Evolutionary conservation across 2,113 vertebrate species (phyloP).

Genomic region (Heteronetta atricapilla): DNA sequence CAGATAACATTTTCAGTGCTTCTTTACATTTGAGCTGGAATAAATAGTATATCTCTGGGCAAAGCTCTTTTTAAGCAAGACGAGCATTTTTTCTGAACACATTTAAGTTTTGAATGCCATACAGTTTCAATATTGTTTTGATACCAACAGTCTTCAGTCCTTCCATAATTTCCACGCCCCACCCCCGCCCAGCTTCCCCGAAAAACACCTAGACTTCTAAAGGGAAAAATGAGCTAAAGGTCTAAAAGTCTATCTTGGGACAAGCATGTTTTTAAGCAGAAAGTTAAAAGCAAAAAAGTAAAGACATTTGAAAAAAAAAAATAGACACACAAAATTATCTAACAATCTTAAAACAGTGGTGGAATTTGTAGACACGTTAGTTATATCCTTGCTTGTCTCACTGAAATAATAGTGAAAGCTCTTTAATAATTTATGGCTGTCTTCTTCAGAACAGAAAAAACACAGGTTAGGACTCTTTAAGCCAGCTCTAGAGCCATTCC

Average conservation of each 20-base stretch:
- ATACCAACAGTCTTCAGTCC: not conserved
- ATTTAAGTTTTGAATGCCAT: not conserved
- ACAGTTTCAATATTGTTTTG: too few species aligned
- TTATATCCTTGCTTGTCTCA: not conserved
- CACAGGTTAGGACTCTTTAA: not conserved
- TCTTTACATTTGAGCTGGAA: not conserved
- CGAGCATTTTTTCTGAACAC: not conserved
- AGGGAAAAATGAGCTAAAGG: not conserved
- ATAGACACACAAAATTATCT: not conserved
- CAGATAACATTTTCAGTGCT: too few species aligned
- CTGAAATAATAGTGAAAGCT: not conserved
- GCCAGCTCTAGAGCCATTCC: not conserved
- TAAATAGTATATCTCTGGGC: not conserved
- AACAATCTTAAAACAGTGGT: not conserved
- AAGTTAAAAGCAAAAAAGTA: not conserved
- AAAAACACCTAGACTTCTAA: not conserved
- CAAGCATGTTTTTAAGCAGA: not conserved
- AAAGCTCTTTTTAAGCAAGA: not conserved
- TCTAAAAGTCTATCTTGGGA: not conserved
- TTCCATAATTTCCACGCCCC: not conserved
- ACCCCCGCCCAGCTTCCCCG: not conserved
- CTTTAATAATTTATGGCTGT: not conserved
- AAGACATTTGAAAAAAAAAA: not conserved
- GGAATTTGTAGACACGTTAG: not conserved
- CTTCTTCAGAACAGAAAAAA: not conserved